Evolutionary conservation across 2,888 invertebrate species (phyloP), one percentile per base, ranked within the genome.

Genomic region (Tiphia femorata): DNA sequence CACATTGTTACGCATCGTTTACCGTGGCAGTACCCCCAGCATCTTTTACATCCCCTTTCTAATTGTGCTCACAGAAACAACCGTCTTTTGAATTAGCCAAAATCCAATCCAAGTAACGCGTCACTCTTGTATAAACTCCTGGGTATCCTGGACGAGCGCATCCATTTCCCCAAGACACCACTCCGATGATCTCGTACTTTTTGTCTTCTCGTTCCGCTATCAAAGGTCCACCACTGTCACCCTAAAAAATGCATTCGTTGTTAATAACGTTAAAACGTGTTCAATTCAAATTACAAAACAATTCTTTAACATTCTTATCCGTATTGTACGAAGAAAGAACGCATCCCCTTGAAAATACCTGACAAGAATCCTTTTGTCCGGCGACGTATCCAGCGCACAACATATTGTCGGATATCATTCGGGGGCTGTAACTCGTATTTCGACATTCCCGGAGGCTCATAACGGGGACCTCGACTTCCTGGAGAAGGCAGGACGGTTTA

Each of bases 161-260:
- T 17, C 95, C 95, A 77, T 94, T 94, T 25, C 95, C 95, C 95
- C 95, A 95, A 0, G 94, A 94, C 0, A 95, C 94, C 14, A 95
- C 88, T 10, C 92, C 94, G 78, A 94, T 93, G 67, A 94, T 84
- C 83, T 94, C 94, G 81, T 91, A 94, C 73, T 90, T 89, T 72
- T 92, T 91, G 70, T 91, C 89, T 64, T 87, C 87, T 77, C 90
- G 88, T 84, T 89, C 87, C 0, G 91, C 86, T 58, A 93, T 89
- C 44, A 95, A 85, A 17, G 95, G 95, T 10, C 95, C 89, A 42
- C 92, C 93, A 79, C 92, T 92, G 83, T 92, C 92, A n/a, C 92
- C 92, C 91, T 92, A 84, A 16, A 37, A 57, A 17, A 25, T 25
- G 5, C 25, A 6, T 25, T 25, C 25, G 8, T 25, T 25, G 25